Conservation (phyloP, 1,140 invertebrate genomes). For the Aricia agestis region DNA sequence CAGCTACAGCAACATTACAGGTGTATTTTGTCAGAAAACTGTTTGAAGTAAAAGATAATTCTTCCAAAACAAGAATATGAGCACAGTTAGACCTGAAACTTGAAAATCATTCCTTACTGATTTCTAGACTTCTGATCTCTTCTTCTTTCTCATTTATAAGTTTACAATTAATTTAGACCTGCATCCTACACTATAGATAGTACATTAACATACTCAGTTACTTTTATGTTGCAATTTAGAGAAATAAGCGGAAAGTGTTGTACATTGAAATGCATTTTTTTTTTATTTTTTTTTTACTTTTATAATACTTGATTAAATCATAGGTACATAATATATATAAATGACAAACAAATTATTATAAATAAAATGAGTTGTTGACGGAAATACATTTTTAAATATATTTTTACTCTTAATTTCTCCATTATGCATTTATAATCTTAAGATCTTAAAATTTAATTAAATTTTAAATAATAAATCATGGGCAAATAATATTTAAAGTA, state of each 20-base stretch:
- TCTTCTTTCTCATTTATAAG: background rate
- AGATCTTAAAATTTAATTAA: too few relatives aligned
- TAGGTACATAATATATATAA: background rate
- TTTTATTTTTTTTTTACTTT: background rate
- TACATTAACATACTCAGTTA: too few relatives aligned
- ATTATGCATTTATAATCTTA: background rate
- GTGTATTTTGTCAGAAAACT: constrained; percentile 93
- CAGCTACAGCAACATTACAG: constrained; percentile 85
- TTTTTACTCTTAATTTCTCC: background rate
- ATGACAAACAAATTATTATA: background rate
- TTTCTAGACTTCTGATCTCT: constrained; percentile 17
- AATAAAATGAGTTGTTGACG: background rate
- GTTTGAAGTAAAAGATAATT: constrained; percentile 86
- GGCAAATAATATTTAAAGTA: too few relatives aligned
- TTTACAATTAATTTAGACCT: background rate
- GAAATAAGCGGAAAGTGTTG: background rate
- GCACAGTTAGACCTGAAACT: constrained; percentile 9
- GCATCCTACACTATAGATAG: too few relatives aligned
- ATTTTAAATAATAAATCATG: too few relatives aligned
- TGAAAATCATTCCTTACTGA: constrained; percentile 26
- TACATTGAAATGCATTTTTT: background rate
- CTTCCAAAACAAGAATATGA: constrained; percentile 78
- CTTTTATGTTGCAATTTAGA: background rate
- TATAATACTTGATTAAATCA: background rate
- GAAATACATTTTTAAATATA: background rate